Percentiles rank a stretch among this genome's conserved stretches.
Evolutionary conservation across 2,113 vertebrate species (phyloP).

Genomic region (Leucosticte australis): DNA sequence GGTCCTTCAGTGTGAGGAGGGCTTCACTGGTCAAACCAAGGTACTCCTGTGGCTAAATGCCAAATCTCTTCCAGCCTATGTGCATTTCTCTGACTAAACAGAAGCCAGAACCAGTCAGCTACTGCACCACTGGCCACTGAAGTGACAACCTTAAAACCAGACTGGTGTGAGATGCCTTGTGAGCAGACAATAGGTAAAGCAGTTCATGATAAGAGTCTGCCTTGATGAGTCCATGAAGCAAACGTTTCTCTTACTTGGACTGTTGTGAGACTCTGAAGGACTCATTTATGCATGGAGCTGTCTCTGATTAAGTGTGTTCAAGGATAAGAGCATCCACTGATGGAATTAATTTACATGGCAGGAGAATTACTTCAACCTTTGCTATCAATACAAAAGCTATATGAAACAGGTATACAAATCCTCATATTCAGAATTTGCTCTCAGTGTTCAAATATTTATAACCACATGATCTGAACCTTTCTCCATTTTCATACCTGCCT

Average conservation of each 20-base stretch:
- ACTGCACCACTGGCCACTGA: neutral
- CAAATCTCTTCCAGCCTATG: neutral
- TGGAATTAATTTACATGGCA: slow-evolving; percentile 28
- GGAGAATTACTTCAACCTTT: slow-evolving; percentile 14
- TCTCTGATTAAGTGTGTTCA: slow-evolving; percentile 41
- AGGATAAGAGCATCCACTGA: slow-evolving; percentile 40
- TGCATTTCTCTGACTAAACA: neutral
- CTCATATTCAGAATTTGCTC: neutral
- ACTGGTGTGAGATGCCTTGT: neutral
- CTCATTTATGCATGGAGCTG: slow-evolving; percentile 40
- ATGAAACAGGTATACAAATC: slow-evolving; percentile 17
- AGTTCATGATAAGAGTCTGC: neutral
- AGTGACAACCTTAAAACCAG: neutral
- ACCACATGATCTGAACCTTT: neutral
- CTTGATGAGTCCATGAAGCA: neutral
- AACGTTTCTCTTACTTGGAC: neutral
- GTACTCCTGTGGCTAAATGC: neutral
- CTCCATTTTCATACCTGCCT: slow-evolving; percentile 29
- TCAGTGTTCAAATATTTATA: slow-evolving; percentile 47
- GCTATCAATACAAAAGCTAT: slow-evolving; percentile 14
- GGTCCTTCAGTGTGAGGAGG: neutral
- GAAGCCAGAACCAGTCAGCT: neutral
- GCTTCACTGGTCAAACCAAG: neutral
- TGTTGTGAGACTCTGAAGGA: neutral
- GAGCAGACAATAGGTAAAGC: neutral